Conservation (phyloP, 2,888 invertebrate genomes). For the Steromphala cineraria region DNA sequence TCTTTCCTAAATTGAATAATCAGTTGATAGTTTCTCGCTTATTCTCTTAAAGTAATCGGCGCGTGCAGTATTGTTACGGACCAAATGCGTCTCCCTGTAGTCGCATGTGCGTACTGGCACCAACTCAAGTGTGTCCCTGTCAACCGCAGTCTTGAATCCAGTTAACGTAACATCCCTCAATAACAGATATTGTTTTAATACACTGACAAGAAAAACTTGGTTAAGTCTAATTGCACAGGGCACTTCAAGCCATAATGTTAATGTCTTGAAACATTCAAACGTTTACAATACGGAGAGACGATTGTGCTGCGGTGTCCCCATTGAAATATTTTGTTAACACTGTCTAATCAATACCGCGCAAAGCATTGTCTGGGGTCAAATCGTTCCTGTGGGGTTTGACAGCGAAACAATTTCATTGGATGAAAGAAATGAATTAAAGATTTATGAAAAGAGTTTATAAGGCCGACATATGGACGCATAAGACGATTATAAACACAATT, state of each 20-base stretch:
- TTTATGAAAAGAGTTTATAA: conserved; percentile 6
- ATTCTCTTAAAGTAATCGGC: background rate
- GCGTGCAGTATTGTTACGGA: background rate
- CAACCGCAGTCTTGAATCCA: too few relatives aligned
- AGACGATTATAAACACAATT: conserved; percentile 17
- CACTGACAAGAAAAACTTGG: background rate
- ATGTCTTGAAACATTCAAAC: background rate
- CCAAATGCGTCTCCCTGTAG: background rate
- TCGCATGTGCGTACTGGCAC: background rate
- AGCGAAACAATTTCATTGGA: background rate
- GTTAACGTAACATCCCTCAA: too few relatives aligned
- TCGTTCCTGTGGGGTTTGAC: background rate
- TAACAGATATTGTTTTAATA: background rate
- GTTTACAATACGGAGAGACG: background rate
- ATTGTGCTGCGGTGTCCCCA: background rate
- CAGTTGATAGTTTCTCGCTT: background rate
- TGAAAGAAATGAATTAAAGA: background rate
- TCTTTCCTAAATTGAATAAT: background rate
- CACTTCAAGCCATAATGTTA: background rate
- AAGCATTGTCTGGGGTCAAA: background rate
- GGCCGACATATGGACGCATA: conserved; percentile 12
- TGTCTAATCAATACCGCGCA: background rate
- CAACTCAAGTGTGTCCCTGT: background rate
- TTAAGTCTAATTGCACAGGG: background rate
- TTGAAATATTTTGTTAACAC: background rate